Base-by-base conservation (phyloP, 2,113 vertebrate species). In the Corythaixoides concolor region DNA sequence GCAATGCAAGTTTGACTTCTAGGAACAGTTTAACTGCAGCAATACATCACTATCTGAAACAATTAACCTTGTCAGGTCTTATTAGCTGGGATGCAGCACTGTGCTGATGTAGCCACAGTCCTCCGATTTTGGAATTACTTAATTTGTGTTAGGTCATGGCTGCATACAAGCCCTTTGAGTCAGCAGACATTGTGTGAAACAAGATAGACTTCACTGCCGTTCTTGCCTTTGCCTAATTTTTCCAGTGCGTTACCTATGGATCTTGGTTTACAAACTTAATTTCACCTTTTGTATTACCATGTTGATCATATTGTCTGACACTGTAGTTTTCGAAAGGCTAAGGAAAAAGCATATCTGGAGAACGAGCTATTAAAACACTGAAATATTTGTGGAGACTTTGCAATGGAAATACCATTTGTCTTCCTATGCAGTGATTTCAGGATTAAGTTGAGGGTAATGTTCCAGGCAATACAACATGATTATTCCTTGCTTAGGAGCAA, bases 351-450 rank as follows among this genome's bases (percentile, higher is more conserved):
- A 0, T 43, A 35, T 60, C 32, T 87, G 69, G 63, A 60, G 70
- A 83, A 80, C 10, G 47, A 59, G 13, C 23, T 76, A 35, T 85
- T 86, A 33, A 94, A 97, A 88, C 79, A 82, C 49, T 86, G 87
- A 93, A 77, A 37, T 97, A 82, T 93, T 90, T 95, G 55, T 87
- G 67, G 75, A 89, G 75, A 77, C 23, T 73, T 95, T 93, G 83
- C 63, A 78, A 77, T 91, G 49, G 52, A 84, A 84, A 84, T 69
- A 27, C 39, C 27, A 95, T 97, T 97, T 94, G 72, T 95, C 88
- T 95, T 97, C 74, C 59, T 84, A 22, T 90, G 84, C 88, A 92
- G 74, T 94, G 53, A 91, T 95, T 97, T 95, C 81, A 68, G 66
- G 85, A 96, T 89, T 79, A 96, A 83, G 33, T 35, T 94, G 84